These are phyloP conservation scores for Brachyrhaphis roseni DNA, from an alignment of 2,797 vertebrate species.

Conservation along the genomic window DNA sequence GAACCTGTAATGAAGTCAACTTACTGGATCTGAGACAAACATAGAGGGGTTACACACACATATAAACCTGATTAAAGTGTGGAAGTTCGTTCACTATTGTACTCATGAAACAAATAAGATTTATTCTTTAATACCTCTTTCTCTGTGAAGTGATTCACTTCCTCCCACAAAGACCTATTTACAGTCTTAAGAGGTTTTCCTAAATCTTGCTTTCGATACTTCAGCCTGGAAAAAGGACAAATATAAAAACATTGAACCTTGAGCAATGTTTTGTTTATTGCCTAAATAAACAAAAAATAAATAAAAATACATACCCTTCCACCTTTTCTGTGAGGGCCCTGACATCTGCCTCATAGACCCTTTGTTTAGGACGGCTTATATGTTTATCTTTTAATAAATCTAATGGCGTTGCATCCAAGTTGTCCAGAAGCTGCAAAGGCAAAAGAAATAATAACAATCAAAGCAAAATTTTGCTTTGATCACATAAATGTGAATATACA, in stretches of 20 bases:
- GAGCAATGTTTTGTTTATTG: neutral
- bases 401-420: slow-evolving; percentile 68
- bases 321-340: slow-evolving; percentile 80
- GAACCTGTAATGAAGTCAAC: no score
- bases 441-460: slow-evolving; percentile 15
- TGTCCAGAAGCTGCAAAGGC: slow-evolving; percentile 64
- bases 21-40: no score
- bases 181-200: slow-evolving; percentile 72
- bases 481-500: neutral
- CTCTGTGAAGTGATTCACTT: slow-evolving; percentile 67
- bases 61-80: neutral
- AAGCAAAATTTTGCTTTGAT: neutral
- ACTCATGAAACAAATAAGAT: neutral
- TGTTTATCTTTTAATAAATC: slow-evolving; percentile 85
- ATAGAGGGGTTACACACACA: neutral
- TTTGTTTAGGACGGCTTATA: slow-evolving; percentile 84
- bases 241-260: slow-evolving; percentile 6
- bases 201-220: slow-evolving; percentile 69
- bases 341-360: slow-evolving; percentile 88
- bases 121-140: slow-evolving; percentile 65
- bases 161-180: slow-evolving; percentile 74
- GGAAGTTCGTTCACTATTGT: neutral
- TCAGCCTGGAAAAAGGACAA: slow-evolving; percentile 65
- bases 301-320: slow-evolving; percentile 79
- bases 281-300: no score